A percentile compares a stretch with the other conserved stretches of the same genome.
phyloP scores from a whole-genome alignment of 2,888 invertebrate genomes.

The Brachypterus glaber region DNA sequence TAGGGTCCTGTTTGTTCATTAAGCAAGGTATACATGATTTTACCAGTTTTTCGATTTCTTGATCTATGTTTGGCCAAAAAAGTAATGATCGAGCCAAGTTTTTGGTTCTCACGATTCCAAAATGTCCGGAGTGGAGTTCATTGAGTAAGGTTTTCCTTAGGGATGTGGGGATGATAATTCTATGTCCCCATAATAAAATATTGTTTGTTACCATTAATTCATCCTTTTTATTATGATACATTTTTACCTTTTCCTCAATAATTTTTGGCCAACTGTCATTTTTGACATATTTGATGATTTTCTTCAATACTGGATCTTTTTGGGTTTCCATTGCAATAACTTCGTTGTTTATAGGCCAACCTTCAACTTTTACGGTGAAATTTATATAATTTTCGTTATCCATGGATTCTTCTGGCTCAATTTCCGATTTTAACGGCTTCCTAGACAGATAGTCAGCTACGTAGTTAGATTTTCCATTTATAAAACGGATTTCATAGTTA shows the following conservation, averaged over 20 bases:
- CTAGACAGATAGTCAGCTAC: conserved; percentile 10
- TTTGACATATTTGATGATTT: too few relatives aligned
- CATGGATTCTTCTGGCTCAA: conserved; percentile 6
- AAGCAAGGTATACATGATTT: conserved; percentile 9
- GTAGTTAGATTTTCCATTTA: conserved; percentile 5
- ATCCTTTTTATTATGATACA: conserved; percentile 4
- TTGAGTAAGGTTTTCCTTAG: conserved; percentile 1
- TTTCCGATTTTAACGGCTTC: conserved; percentile 2
- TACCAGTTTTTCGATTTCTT: conserved; percentile 7
- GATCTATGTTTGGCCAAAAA: conserved; percentile 11
- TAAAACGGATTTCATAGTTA: conserved; percentile 8
- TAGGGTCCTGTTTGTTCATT: conserved; percentile 6
- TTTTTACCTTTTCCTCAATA: too few relatives aligned
- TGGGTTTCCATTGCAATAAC: conserved; percentile 1
- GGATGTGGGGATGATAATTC: conserved; percentile 6
- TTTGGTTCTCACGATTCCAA: conserved; percentile 10
- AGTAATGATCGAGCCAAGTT: conserved; percentile 7
- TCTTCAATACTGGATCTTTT: too few relatives aligned
- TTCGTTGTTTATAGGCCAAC: conserved; percentile 10
- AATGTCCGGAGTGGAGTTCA: conserved; percentile 9
- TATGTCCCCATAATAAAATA: conserved; percentile 9
- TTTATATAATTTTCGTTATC: conserved; percentile 5
- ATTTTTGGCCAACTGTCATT: too few relatives aligned
- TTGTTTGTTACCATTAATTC: conserved; percentile 6
- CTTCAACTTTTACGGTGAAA: conserved; percentile 4